Percentiles rank a stretch among this genome's conserved stretches.
phyloP scores from a whole-genome alignment of 2,888 invertebrate species.

The Parnassius smintheus region DNA sequence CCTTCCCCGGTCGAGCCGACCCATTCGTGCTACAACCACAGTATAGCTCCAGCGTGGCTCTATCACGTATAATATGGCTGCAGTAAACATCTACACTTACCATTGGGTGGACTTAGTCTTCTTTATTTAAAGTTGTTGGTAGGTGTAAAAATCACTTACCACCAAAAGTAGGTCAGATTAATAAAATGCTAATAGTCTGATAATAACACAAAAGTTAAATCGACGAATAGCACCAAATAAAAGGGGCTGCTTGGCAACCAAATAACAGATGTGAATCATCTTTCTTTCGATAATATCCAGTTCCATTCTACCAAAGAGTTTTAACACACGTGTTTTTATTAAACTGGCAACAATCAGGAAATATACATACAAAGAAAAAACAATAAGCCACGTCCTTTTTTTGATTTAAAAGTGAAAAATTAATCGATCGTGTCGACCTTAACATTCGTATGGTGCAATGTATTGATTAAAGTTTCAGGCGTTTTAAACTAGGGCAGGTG shows the following conservation, averaged over 20 bases:
- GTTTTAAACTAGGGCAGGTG: slow-evolving; percentile 51
- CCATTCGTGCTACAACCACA: no score
- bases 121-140: no score
- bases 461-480: slow-evolving; percentile 52
- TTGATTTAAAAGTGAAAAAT: slow-evolving; percentile 39
- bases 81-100: no score
- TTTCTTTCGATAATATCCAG: slow-evolving; percentile 39
- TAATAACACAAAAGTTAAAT: slow-evolving; percentile 15
- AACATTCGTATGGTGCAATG: slow-evolving; percentile 54
- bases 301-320: slow-evolving; percentile 34
- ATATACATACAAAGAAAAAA: neutral
- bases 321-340: slow-evolving; percentile 46
- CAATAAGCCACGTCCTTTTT: neutral
- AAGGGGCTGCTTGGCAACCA: slow-evolving; percentile 54
- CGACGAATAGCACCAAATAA: slow-evolving; percentile 29
- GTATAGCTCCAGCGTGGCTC: no score
- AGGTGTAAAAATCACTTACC: no score
- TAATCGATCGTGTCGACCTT: slow-evolving; percentile 50
- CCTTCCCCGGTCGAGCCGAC: no score
- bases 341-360: neutral
- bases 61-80: no score
- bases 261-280: slow-evolving; percentile 57
- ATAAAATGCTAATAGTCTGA: neutral
- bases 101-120: no score
- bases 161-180: no score